Evolutionary conservation across 1,140 invertebrate species (phyloP).

Genomic region (Reticulitermes speratus): DNA sequence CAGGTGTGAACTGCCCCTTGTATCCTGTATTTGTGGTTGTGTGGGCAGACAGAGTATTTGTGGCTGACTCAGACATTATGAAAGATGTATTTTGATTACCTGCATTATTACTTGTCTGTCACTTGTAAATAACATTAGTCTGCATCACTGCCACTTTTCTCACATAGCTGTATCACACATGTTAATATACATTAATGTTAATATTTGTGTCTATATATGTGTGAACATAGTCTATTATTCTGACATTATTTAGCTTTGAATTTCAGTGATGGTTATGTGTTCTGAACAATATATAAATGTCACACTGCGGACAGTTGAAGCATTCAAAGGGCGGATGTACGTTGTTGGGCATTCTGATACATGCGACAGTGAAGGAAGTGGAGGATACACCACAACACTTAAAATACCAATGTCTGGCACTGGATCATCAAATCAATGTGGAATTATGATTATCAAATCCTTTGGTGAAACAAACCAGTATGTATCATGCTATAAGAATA

Average conservation of each 20-base stretch:
- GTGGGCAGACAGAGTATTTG: too few species aligned
- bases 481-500: conserved; percentile 34
- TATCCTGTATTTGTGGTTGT: too few species aligned
- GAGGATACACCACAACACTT: conserved; percentile 49
- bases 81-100: too few species aligned
- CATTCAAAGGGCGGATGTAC: conserved; percentile 55
- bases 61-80: too few species aligned
- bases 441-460: conserved; percentile 26
- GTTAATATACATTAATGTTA: too few species aligned
- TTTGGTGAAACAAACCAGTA: conserved; percentile 40
- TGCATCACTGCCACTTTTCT: too few species aligned
- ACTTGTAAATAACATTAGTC: too few species aligned
- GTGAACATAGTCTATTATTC: too few species aligned
- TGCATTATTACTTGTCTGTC: too few species aligned
- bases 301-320: conserved; percentile 49
- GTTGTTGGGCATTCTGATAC: conserved; percentile 47
- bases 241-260: not conserved
- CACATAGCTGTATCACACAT: too few species aligned
- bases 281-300: conserved; percentile 50
- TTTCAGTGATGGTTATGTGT: conserved; percentile 55
- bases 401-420: conserved; percentile 42
- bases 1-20: too few species aligned
- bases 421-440: conserved; percentile 35
- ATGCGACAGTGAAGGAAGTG: conserved; percentile 50
- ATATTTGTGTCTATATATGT: too few species aligned